Evolutionary conservation across 2,797 vertebrate genomes (phyloP).

Genomic region (Pangasius djambal): DNA sequence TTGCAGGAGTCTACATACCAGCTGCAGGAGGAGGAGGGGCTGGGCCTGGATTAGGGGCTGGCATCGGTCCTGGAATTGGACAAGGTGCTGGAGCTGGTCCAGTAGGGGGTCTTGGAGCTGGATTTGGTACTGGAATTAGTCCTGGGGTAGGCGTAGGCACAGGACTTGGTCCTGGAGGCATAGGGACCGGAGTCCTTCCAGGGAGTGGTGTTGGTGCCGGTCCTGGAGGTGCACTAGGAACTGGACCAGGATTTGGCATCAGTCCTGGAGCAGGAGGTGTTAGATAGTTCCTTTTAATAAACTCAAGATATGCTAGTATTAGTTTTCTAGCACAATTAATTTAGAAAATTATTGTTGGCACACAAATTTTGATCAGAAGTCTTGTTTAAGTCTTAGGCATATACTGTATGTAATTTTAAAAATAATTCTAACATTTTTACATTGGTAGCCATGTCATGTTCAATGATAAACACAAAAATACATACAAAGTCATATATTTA

Average conservation of each 20-base stretch:
- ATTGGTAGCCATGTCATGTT: neutral
- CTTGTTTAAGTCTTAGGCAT: neutral
- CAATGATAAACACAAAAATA: neutral
- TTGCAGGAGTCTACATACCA: slow-evolving; percentile 75
- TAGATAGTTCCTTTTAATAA: slow-evolving; percentile 37
- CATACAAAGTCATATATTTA: neutral
- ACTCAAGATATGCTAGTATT: neutral
- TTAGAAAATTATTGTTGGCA: neutral
- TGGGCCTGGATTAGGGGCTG: slow-evolving; percentile 60
- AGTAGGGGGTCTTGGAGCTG: slow-evolving; percentile 51
- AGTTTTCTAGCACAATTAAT: neutral
- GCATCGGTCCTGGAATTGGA: slow-evolving; percentile 54
- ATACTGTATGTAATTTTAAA: neutral
- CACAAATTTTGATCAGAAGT: neutral
- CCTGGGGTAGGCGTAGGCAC: slow-evolving; percentile 47
- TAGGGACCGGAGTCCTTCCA: slow-evolving; percentile 44
- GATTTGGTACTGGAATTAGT: slow-evolving; percentile 57
- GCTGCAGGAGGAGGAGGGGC: slow-evolving; percentile 66
- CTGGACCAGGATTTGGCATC: slow-evolving; percentile 62
- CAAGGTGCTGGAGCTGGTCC: slow-evolving; percentile 41
- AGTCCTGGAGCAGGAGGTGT: slow-evolving; percentile 66
- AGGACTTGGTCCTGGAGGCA: slow-evolving; percentile 51
- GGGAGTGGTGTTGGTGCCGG: slow-evolving; percentile 47
- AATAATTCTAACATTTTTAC: neutral
- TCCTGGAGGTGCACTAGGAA: slow-evolving; percentile 55